A percentile compares a stretch with the other conserved stretches of the same genome.
Evolutionary conservation across 23 tunicate genomes (phyloP).

Genomic region (Clavelina lepadiformis): DNA sequence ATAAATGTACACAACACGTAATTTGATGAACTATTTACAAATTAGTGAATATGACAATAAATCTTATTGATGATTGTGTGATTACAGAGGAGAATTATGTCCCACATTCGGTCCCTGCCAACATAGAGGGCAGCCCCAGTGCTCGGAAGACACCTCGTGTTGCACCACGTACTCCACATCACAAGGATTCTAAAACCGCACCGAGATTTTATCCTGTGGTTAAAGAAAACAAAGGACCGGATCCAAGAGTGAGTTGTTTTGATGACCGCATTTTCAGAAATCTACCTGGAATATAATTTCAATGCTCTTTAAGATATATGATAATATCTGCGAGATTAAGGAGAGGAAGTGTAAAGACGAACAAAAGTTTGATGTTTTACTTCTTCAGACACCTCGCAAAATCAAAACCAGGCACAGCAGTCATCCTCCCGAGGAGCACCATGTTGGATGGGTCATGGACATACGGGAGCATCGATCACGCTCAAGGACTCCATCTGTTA

Average conservation of each 20-base stretch:
- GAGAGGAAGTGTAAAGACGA: neutral
- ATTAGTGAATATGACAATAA: neutral
- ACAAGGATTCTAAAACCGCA: conserved; percentile 72
- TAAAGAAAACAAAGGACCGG: conserved; percentile 72
- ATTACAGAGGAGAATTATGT: neutral
- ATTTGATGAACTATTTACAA: neutral
- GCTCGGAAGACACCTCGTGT: conserved; percentile 16
- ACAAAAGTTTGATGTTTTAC: neutral
- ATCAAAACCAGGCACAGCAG: conserved; percentile 86
- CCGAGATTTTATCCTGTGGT: conserved; percentile 95
- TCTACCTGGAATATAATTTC: no score
- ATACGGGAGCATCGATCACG: conserved; percentile 67
- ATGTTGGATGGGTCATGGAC: conserved; percentile 93
- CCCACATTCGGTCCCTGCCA: conserved; percentile 21
- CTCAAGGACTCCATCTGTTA: conserved; percentile 76
- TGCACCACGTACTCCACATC: conserved; percentile 86
- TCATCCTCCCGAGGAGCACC: conserved; percentile 82
- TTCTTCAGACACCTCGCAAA: conserved; percentile 81
- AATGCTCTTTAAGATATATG: no score
- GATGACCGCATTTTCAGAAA: no score
- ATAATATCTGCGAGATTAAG: no score
- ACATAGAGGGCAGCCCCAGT: conserved; percentile 19
- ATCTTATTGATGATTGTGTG: neutral
- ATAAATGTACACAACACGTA: no score
- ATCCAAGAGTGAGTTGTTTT: conserved; percentile 57